Conservation (phyloP, 2,797 vertebrate genomes). For the Aeoliscus strigatus region DNA sequence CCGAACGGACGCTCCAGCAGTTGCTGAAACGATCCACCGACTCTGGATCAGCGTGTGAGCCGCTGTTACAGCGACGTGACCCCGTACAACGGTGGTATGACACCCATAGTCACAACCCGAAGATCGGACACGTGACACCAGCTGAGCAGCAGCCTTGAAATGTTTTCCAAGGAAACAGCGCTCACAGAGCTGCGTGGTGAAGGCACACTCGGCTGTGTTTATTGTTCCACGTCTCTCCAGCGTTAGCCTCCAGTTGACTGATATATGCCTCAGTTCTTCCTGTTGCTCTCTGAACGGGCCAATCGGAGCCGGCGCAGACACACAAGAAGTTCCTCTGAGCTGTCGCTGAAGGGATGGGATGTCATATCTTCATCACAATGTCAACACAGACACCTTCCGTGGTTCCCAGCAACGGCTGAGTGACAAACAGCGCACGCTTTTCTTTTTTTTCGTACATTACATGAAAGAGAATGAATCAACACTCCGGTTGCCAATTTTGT, state of each 20-base stretch:
- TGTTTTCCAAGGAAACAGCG: no score
- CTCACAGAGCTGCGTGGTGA: not conserved
- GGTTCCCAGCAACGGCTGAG: conserved; percentile 20
- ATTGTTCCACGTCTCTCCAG: conserved; percentile 53
- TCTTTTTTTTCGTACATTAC: no score
- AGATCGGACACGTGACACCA: no score
- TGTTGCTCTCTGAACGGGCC: conserved; percentile 33
- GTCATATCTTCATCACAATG: conserved; percentile 42
- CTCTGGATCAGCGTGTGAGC: no score
- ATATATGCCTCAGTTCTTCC: conserved; percentile 64
- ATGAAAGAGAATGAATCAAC: no score
- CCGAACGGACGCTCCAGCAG: no score
- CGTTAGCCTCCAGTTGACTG: conserved; percentile 54
- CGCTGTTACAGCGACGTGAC: no score
- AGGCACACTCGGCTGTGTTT: conserved; percentile 26
- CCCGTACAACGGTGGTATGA: no score
- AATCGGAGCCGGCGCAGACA: conserved; percentile 36
- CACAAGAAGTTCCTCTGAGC: conserved; percentile 59
- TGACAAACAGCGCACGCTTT: conserved; percentile 21
- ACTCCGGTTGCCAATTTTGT: no score
- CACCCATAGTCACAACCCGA: no score
- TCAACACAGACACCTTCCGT: conserved; percentile 47
- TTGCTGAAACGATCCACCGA: no score
- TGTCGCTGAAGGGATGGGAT: conserved; percentile 61
- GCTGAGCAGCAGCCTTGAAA: no score